Evolutionary conservation across 2,113 vertebrate genomes (phyloP), one percentile per base, ranked within the genome.

Genomic region (Ceyx melanurus): DNA sequence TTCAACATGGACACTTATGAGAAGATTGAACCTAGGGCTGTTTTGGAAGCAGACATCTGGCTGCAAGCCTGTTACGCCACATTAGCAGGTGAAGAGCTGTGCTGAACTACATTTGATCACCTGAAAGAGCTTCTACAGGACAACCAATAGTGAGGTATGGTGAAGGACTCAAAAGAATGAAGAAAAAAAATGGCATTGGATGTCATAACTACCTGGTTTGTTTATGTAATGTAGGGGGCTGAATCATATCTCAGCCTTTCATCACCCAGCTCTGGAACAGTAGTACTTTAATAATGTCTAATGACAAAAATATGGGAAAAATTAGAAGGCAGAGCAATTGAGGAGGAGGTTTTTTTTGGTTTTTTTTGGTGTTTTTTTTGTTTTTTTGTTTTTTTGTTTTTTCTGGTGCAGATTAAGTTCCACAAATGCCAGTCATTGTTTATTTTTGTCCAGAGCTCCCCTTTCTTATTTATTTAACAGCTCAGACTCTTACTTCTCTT

Each of bases 221-320:
- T 97, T 94, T 93, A 91, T 88, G 85, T 90, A 94, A 67, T 0
- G 42, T 62, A 92, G 82, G 60, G 90, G 57, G 60, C 70, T 91
- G 85, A 96, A 90, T 94, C 92, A 72, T 93, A 92, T 94, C 90
- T 93, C 70, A 93, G 33, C 37, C 60, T 88, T 89, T 89, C 92
- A 94, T 95, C 95, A 93, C 93, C 89, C 82, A 94, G 67, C 51
- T n/a, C 66, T 88, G 78, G 85, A 95, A 96, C 94, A 96, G 93
- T 92, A 97, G 91, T 96, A 85, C 77, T 96, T 96, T 96, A 97
- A 94, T 94, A 95, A 94, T 0, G 0, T 80, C 75, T 95, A 94
- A 93, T 93, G 70, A 93, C 88, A 96, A 95, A 96, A 97, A 96
- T 96, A 65, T 95, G 95, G 96, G 95, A 97, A 94, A 95, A 93